These are phyloP conservation scores for Apistogramma diplotaenia DNA, from an alignment of 2,113 vertebrate species.

Conservation along the genomic window DNA sequence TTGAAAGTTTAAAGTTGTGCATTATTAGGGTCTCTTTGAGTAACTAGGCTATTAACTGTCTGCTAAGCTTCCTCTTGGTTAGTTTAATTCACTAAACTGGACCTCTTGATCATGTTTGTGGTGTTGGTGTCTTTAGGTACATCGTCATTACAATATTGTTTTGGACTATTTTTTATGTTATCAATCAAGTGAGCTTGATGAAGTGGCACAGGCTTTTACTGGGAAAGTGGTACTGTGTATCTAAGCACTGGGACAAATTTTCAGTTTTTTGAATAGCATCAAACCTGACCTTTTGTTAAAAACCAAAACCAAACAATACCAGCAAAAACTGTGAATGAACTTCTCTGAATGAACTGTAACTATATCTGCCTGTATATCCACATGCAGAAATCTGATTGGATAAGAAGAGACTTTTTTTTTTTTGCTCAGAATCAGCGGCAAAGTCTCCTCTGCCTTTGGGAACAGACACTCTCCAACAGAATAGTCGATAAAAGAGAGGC, in stretches of 20 bases:
- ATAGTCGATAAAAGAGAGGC: constrained; percentile 51
- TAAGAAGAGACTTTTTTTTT: constrained; percentile 7
- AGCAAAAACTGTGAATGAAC: background rate
- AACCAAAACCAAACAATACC: background rate
- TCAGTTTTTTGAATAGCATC: background rate
- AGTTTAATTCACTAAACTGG: background rate
- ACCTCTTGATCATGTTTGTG: background rate
- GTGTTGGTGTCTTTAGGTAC: too few species aligned
- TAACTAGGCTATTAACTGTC: background rate
- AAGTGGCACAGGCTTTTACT: too few species aligned
- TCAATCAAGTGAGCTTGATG: too few species aligned
- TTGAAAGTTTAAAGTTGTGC: background rate
- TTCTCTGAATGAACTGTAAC: background rate
- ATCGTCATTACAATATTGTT: too few species aligned
- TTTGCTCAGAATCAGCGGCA: constrained; percentile 17
- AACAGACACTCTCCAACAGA: constrained; percentile 51
- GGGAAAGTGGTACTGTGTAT: too few species aligned
- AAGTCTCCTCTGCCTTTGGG: constrained; percentile 18
- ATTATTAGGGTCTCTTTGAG: background rate
- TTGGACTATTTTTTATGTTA: too few species aligned
- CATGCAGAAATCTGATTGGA: constrained; percentile 13
- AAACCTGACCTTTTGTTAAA: background rate
- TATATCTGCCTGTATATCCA: background rate
- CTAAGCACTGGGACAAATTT: too few species aligned
- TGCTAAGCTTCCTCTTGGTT: background rate